These are phyloP conservation scores for Anas georgica DNA, from an alignment of 2,797 vertebrate genomes.

Conservation along the genomic window DNA sequence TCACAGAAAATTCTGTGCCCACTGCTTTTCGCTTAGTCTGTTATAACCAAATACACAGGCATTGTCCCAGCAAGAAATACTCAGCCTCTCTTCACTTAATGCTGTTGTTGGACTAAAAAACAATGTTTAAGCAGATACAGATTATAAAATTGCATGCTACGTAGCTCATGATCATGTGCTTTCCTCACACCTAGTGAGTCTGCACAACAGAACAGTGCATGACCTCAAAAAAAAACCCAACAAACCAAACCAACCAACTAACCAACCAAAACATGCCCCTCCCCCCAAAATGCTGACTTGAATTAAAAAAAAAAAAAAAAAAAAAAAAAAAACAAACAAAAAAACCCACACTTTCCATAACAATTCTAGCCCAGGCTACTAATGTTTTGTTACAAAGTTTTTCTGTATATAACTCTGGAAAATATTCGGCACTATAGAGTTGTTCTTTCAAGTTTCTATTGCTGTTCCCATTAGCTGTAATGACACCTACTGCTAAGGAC, in stretches of 20 bases:
- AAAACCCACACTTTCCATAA: background rate
- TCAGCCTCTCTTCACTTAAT: background rate
- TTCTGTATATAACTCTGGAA: background rate
- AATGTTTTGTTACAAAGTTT: background rate
- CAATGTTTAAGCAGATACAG: background rate
- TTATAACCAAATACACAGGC: background rate
- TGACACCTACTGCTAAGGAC: constrained; percentile 34
- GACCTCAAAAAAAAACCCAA: background rate
- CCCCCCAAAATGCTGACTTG: background rate
- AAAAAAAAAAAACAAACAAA: no score
- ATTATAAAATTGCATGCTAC: background rate
- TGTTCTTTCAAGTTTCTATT: background rate
- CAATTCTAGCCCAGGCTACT: background rate
- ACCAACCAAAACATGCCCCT: no score
- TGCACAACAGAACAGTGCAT: background rate
- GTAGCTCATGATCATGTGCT: background rate
- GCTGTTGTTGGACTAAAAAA: background rate
- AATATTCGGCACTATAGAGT: background rate
- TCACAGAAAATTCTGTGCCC: background rate
- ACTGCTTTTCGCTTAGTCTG: background rate
- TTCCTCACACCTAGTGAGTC: background rate
- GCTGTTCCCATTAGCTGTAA: constrained; percentile 3
- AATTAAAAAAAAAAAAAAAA: background rate
- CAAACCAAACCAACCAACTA: no score
- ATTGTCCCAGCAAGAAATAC: background rate